Evolutionary conservation across 2,113 vertebrate genomes (phyloP), one percentile per base, ranked within the genome.

Genomic region (Penelope pileata): DNA sequence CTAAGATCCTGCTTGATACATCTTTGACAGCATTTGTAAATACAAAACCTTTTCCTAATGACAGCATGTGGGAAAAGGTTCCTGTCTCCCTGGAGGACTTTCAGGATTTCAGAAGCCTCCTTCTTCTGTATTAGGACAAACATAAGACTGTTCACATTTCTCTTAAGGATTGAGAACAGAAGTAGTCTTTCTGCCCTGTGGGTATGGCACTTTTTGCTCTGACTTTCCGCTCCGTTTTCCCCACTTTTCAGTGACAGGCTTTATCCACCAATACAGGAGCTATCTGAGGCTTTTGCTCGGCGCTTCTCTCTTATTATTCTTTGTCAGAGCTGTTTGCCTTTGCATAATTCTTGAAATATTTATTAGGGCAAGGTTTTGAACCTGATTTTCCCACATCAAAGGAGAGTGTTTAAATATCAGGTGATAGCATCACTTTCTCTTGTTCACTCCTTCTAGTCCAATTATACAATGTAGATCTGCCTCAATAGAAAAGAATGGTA

Each of bases 321-420:
- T 82, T 83, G 50, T 40, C 60, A 43, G 87, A 86, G 59, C 85
- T 62, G 48, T 30, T 90, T 68, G 4, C 2, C 63, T 95, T 85
- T 80, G 85, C 58, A 66, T 83, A 91, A 43, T 43, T 51, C 56
- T 89, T 94, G 43, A 91, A 95, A 76, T 85, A 94, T 94, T 96
- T 94, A 79, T 83, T 68, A 80, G 85, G 53, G 82, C 70, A 69
- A 86, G 50, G 67, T 91, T 95, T 80, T 93, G 79, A 95, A 95
- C 79, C 75, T 59, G 75, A 76, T 16, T 47, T 90, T 94, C 75
- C 75, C 88, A 80, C 75, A 85, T 95, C 59, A 93, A 93, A 88
- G 58, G 58, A 26, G 17, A 91, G 50, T 4, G 29, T 86, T 88
- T 93, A 90, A 88, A 80, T 83, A 91, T n/a, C 12, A 0, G 29